Base-by-base conservation (phyloP, 2,888 invertebrate species). In the Drosophila pseudotakahashii region DNA sequence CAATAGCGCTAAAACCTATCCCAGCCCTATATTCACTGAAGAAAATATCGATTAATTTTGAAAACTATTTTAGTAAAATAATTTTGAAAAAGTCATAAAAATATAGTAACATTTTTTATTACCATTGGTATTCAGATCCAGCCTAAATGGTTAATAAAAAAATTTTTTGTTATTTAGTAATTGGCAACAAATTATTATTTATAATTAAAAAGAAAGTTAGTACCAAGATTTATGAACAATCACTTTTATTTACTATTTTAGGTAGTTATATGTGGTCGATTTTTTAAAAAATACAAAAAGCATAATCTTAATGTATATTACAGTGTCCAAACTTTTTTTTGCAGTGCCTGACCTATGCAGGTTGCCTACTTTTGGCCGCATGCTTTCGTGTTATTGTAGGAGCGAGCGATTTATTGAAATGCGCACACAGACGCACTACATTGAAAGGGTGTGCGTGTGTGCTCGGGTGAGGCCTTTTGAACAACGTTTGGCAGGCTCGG, bases 401-500 rank as follows among this genome's bases (percentile, higher is more conserved):
- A 73, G 75, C 77, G 73, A 77, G 81, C 88, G 81, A 82, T 87
- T 82, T 82, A 82, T 87, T 82, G 88, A 82, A 82, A 87, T 75
- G 64, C 66, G 75, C 58, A 41, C 73, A 58, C 62, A 85, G 48
- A 64, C 42, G 44, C 47, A 62, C 61, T 74, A 87, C 81, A 81
- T 75, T 81, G 81, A 87, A 81, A 81, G 50, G 63, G 63, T 71
- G 62, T 71, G 50, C 47, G 47, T 71, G 55, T 55, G 39, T 62
- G 41, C 48, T 34, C 50, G 52, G 32, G 39, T 45, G 44, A 45
- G 63, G 48, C 72, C 57, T 67, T 73, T 74, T 74, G 81, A 69
- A 70, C 81, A 81, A 60, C 51, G 48, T 50, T 66, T 71, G 71
- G 62, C 68, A 45, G 47, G 48, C 47, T 76, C 74, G 60, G 73